Evolutionary conservation across 2,113 vertebrate species (phyloP).

Genomic region (Nettapus auritus): DNA sequence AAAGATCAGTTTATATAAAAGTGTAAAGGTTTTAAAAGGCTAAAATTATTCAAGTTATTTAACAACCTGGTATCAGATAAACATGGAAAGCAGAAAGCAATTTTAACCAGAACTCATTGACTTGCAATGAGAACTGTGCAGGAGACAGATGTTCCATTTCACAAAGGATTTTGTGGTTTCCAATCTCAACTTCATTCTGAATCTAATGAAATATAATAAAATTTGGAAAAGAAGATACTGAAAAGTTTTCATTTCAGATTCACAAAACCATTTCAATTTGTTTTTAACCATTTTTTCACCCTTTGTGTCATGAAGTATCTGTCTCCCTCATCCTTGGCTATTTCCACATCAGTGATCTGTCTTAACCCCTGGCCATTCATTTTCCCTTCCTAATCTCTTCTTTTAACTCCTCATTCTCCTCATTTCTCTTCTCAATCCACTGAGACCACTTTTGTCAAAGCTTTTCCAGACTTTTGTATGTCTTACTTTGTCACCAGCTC

Average conservation of each 20-base stretch:
- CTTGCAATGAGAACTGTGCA: not conserved
- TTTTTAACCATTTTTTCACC: not conserved
- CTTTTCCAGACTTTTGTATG: not conserved
- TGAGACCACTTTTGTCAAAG: not conserved
- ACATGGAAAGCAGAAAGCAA: not conserved
- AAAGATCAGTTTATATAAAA: not conserved
- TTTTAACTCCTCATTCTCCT: not conserved
- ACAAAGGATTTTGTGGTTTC: conserved; percentile 1
- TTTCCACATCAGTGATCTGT: not conserved
- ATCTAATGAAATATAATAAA: not conserved
- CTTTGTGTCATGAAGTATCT: not conserved
- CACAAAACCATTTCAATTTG: not conserved
- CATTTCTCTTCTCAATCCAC: not conserved
- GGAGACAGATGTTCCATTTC: not conserved
- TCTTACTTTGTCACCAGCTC: not conserved
- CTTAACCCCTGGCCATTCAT: not conserved
- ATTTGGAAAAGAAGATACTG: not conserved
- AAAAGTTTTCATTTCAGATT: not conserved
- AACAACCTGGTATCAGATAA: not conserved
- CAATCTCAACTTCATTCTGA: not conserved
- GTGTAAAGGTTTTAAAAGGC: not conserved
- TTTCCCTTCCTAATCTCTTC: not conserved
- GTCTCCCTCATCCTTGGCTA: not conserved
- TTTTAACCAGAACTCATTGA: not conserved
- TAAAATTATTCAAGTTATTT: not conserved